These are phyloP conservation scores for Cerastis rubricosa DNA, from an alignment of 2,888 invertebrate species.

Conservation along the genomic window DNA sequence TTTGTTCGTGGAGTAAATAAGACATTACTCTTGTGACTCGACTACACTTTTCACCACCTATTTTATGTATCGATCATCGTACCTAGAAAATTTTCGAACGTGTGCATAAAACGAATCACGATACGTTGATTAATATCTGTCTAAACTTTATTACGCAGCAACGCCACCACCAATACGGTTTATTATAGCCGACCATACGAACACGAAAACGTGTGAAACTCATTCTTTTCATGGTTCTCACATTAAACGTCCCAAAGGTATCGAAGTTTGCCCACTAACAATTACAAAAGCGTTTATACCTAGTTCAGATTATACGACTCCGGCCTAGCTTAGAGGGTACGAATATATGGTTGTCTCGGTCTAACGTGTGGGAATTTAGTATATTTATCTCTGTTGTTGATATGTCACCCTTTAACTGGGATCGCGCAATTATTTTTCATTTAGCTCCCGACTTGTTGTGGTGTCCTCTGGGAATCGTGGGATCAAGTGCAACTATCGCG, in stretches of 20 bases:
- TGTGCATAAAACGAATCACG: neutral
- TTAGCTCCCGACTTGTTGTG: conserved; percentile 83
- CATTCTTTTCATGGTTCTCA: conserved; percentile 73
- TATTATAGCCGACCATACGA: conserved; percentile 10
- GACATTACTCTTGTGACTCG: neutral
- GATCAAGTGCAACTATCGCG: conserved; percentile 80
- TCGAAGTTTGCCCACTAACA: conserved; percentile 69
- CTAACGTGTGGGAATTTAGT: conserved; percentile 44
- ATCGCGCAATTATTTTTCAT: conserved; percentile 89
- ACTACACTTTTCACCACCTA: neutral
- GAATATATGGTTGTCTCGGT: conserved; percentile 59
- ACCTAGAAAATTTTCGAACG: neutral
- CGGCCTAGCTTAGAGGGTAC: conserved; percentile 28
- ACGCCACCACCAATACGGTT: neutral
- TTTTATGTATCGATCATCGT: neutral
- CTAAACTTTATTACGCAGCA: neutral
- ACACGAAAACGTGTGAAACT: conserved; percentile 73
- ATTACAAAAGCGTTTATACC: conserved; percentile 66
- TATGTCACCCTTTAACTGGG: conserved; percentile 68
- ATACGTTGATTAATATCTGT: neutral
- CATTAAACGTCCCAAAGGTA: conserved; percentile 80
- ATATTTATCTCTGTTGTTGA: conserved; percentile 61
- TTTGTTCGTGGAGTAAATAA: conserved; percentile 6
- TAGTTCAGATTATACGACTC: conserved; percentile 43
- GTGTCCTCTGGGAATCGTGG: conserved; percentile 80